Evolutionary conservation across 2,797 vertebrate species (phyloP).

Genomic region (Poeciliopsis presidionis): DNA sequence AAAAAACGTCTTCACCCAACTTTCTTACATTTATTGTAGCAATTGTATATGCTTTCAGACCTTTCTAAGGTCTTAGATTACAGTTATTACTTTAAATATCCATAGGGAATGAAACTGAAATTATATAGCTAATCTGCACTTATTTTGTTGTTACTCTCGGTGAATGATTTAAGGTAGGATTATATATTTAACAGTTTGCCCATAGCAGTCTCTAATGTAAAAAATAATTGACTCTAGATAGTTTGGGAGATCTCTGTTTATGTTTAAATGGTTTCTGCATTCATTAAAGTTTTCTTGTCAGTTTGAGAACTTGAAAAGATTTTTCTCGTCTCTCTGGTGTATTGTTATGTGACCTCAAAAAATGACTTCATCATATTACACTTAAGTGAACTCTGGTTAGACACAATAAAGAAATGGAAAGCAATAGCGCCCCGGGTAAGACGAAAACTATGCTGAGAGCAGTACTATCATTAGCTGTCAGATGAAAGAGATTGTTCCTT

Average conservation of each 20-base stretch:
- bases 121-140: neutral
- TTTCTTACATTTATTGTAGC: neutral
- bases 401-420: slow-evolving; percentile 25
- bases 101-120: neutral
- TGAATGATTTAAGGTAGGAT: neutral
- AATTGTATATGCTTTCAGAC: too few species aligned
- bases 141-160: neutral
- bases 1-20: neutral
- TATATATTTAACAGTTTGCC: neutral
- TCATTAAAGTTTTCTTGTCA: slow-evolving; percentile 17
- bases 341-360: slow-evolving; percentile 12
- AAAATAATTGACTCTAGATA: neutral
- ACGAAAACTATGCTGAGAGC: slow-evolving; percentile 31
- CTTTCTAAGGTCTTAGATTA: too few species aligned
- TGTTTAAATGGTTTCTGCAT: slow-evolving; percentile 4
- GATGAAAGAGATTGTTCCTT: slow-evolving; percentile 52
- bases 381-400: slow-evolving; percentile 19
- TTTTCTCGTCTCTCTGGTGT: slow-evolving; percentile 1
- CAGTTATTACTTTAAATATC: neutral
- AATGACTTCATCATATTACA: slow-evolving; percentile 15
- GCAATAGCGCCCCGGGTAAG: slow-evolving; percentile 25
- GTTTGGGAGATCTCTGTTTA: neutral
- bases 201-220: neutral
- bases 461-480: slow-evolving; percentile 50
- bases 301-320: slow-evolving; percentile 15